Base-by-base conservation (phyloP, 2,797 vertebrate genomes). In the Serranus cabrilla region DNA sequence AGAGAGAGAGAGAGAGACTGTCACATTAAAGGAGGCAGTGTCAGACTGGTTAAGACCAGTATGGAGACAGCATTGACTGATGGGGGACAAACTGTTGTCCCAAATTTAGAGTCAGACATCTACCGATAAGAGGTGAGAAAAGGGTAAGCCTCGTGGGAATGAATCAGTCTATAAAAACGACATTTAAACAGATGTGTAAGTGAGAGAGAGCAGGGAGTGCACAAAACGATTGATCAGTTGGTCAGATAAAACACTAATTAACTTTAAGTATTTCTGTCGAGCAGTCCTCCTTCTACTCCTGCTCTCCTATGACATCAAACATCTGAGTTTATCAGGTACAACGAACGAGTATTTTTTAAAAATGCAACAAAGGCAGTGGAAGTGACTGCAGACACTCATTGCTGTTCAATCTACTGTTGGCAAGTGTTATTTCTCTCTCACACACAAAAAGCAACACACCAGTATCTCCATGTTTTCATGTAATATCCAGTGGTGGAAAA, bases 161-260 rank as follows among this genome's bases (percentile, higher is more conserved):
- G n/a, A 39, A 39, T 17, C 45, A 34, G 50, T 46, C 65, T 46
- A 51, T 31, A 7, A 57, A 14, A 3, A 27, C 16, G 47, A 34
- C 56, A 34, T 42, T 54, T n/a, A 17, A 46, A 68, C 7, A 40
- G 23, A 62, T 39, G 56, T 27, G 4, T 55, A 27, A 66, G 43
- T 62, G 63, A 67, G 52, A 42, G 54, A 34, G 55, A 25, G n/a
- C 3, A 46, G 23, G 40, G 9, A 16, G 52, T 5, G 49, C 21
- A 61, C 37, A 42, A 46, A 21, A 40, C 18, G 2, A 31, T 58
- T 17, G 2, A 58, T 27, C 18, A 59, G 12, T 16, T 9, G n/a
- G 21, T 73, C n/a, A 55, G 42, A 76, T 70, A 47, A 50, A 68
- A 46, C 27, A 55, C 3, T 62, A 31, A 69, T 74, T 20, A 55